phyloP scores from a whole-genome alignment of 2,888 invertebrate species.

The Linyphia triangularis region DNA sequence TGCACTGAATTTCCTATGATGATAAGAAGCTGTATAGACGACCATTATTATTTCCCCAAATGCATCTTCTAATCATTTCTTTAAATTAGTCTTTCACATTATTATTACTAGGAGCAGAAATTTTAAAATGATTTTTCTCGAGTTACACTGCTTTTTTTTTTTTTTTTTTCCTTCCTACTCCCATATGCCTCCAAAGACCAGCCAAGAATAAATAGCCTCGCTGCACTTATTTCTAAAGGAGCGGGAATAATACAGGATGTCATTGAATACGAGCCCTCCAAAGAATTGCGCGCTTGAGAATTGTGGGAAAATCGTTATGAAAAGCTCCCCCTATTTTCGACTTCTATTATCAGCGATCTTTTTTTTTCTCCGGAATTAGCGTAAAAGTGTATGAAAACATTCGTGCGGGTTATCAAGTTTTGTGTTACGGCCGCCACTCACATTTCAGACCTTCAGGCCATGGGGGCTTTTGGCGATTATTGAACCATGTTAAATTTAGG shows the following conservation, averaged over 20 bases:
- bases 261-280: conserved; percentile 4
- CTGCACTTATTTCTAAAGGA: no score
- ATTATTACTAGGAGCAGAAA: no score
- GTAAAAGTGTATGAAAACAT: conserved; percentile 56
- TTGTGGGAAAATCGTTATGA: conserved; percentile 10
- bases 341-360: conserved; percentile 21
- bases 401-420: conserved; percentile 26
- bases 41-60: no score
- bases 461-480: conserved; percentile 16
- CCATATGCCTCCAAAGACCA: background rate
- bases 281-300: background rate
- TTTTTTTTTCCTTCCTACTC: no score
- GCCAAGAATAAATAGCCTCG: background rate
- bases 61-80: no score
- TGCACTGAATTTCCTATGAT: no score
- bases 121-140: no score
- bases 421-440: background rate
- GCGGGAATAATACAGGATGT: background rate
- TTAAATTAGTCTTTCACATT: no score
- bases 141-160: no score
- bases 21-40: no score
- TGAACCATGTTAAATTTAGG: background rate
- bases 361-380: conserved; percentile 28
- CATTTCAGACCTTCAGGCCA: background rate
- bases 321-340: background rate